Base-by-base conservation (phyloP, 2,888 invertebrate species). In the Boloria euphrosyne region DNA sequence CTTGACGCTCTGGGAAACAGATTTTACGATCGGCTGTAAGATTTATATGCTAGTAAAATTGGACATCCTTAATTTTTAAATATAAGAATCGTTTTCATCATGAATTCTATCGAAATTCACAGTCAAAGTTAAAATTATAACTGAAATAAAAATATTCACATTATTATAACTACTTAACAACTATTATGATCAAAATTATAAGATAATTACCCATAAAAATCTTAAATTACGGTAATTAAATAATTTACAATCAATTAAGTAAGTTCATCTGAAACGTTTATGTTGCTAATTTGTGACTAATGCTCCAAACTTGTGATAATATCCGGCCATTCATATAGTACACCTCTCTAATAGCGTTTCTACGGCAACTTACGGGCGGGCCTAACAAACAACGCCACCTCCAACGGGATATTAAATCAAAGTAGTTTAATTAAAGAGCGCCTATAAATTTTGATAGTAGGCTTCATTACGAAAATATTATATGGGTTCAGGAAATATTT, bases 1-100 rank as follows among this genome's bases (percentile, higher is more conserved):
- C 83, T 81, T 81, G 74, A 75, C 76, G 76, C 89, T 84, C 86
- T 71, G 68, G 89, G 88, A 89, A 85, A 84, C 86, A 57, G 81
- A 81, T 88, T 90, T 89, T 89, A 68, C 51, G 65, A 63, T 69
- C 57, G 57, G 22, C 67, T 62, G 46, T 64, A 46, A 53, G 67
- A 69, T 67, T 69, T 69, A 69, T 66, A 53, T 57, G 57, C 16
- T 57, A 27, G 49, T 64, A 44, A 66, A 52, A 68, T 65, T 47
- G 38, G 58, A 57, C 16, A 58, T 54, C 43, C 17, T 46, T 65
- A 59, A 60, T 54, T 47, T 54, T 60, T 65, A 53, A 65, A 60
- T 59, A 53, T 49, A 44, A 31, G n/a, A 31, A 59, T 47, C 58
- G 13, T 46, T 46, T 54, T 17, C 14, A 38, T 44, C 22, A 65